Evolutionary conservation across 1,140 invertebrate species (phyloP).

Genomic region (Harpegnathos saltator): DNA sequence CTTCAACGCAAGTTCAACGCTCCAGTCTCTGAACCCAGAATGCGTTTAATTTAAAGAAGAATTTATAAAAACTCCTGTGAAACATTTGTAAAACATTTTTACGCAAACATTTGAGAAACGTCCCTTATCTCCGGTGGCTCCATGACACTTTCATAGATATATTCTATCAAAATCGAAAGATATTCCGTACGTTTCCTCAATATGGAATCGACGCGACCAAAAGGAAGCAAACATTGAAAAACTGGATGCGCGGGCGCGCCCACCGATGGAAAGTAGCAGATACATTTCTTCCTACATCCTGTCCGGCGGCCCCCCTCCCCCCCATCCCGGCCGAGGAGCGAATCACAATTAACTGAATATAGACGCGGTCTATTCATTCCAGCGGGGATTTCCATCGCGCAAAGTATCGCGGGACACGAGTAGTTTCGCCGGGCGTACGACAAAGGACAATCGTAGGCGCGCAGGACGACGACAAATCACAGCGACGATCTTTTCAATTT

Average conservation of each 20-base stretch:
- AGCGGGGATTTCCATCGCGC: slow-evolving; percentile 25
- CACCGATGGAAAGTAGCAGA: background rate
- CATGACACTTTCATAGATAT: too few species aligned
- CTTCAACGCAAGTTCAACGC: too few species aligned
- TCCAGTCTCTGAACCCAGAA: too few species aligned
- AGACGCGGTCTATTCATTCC: background rate
- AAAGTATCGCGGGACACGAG: slow-evolving; percentile 19
- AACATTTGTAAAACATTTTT: too few species aligned
- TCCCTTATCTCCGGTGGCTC: too few species aligned
- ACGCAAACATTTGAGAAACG: too few species aligned
- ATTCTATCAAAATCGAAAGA: too few species aligned
- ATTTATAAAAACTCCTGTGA: too few species aligned
- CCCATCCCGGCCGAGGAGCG: too few species aligned
- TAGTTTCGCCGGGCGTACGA: slow-evolving; percentile 36
- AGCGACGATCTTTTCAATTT: slow-evolving; percentile 63
- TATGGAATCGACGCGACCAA: background rate
- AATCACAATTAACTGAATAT: slow-evolving; percentile 24
- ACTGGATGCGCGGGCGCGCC: background rate
- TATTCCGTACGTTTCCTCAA: background rate
- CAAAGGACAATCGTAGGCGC: slow-evolving; percentile 40
- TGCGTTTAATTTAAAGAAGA: too few species aligned
- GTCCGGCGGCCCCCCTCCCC: background rate
- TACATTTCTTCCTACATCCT: background rate
- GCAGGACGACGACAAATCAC: slow-evolving; percentile 55
- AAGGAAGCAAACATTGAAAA: slow-evolving; percentile 3